These are phyloP conservation scores for Cotesia vestalis DNA, from an alignment of 1,140 invertebrate genomes.

Conservation along the genomic window DNA sequence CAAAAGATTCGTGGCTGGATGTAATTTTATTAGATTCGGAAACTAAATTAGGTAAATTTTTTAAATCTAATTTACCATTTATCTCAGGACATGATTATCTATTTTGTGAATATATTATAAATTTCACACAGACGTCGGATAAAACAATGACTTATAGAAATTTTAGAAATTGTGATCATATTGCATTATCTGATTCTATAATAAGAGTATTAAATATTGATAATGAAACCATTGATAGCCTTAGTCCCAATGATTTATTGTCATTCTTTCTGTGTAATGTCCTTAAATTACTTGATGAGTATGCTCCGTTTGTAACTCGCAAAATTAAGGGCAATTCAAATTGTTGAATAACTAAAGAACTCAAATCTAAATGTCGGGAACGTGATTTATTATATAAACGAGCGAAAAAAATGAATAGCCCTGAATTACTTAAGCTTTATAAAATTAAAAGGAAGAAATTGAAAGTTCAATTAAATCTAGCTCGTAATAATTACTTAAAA, in stretches of 20 bases:
- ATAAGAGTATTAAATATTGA: constrained; percentile 2
- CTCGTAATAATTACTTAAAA: too few relatives aligned
- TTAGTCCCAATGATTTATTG: neutral
- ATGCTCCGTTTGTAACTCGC: neutral
- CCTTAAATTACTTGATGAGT: neutral
- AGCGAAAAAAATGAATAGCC: neutral
- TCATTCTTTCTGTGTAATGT: neutral
- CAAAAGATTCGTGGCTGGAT: too few relatives aligned
- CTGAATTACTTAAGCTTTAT: neutral
- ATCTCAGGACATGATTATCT: neutral
- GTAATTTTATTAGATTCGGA: too few relatives aligned
- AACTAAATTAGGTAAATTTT: neutral
- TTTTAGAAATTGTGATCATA: neutral
- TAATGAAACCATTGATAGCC: neutral
- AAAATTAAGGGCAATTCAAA: constrained; percentile 7
- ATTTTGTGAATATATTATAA: too few relatives aligned
- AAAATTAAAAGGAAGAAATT: neutral
- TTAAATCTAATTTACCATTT: neutral
- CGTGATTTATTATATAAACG: neutral
- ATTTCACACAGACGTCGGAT: too few relatives aligned
- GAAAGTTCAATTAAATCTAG: constrained; percentile 2
- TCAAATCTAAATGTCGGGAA: neutral
- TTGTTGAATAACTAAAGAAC: neutral
- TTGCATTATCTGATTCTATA: neutral
- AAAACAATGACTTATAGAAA: too few relatives aligned